Evolutionary conservation across 1,140 invertebrate species (phyloP).

Genomic region (Orussus abietinus): DNA sequence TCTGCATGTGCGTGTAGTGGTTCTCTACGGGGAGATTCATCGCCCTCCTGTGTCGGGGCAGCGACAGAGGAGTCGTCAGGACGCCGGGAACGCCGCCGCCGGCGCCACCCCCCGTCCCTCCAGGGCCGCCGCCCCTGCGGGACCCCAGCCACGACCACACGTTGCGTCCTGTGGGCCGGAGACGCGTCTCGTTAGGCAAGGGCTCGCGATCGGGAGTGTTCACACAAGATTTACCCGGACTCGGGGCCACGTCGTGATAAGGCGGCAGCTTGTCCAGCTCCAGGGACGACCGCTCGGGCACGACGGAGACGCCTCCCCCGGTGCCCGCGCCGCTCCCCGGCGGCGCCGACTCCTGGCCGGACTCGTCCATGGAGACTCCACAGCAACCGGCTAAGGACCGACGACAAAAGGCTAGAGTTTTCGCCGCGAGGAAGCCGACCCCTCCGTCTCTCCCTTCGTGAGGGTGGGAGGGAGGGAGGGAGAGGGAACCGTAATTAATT

Average conservation of each 20-base stretch:
- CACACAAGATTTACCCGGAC: constrained; percentile 44
- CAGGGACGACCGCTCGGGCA: constrained; percentile 49
- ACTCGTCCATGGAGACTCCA: constrained; percentile 37
- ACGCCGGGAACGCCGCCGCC: constrained; percentile 46
- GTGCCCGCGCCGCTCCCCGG: constrained; percentile 29
- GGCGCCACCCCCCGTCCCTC: too few species aligned
- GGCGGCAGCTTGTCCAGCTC: constrained; percentile 52
- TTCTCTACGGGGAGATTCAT: constrained; percentile 60
- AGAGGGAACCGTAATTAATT: constrained; percentile 33
- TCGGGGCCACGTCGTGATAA: constrained; percentile 51
- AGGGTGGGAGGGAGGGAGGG: constrained; percentile 11
- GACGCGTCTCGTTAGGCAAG: too few species aligned
- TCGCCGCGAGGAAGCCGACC: constrained; percentile 11
- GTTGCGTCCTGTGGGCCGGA: constrained; percentile 52
- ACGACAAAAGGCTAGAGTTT: constrained; percentile 21
- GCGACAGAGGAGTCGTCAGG: constrained; percentile 46
- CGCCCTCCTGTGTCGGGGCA: constrained; percentile 46
- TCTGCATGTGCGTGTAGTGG: constrained; percentile 69
- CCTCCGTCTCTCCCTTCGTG: constrained; percentile 16
- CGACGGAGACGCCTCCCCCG: constrained; percentile 47
- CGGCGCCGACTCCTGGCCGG: constrained; percentile 33
- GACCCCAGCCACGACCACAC: constrained; percentile 66
- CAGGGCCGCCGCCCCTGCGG: constrained; percentile 53
- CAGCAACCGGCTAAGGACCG: constrained; percentile 43
- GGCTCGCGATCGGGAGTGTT: too few species aligned